Percentiles rank a stretch among this genome's conserved stretches.
Evolutionary conservation across 2,888 invertebrate genomes (phyloP).

Genomic region (Copidosoma aretas): DNA sequence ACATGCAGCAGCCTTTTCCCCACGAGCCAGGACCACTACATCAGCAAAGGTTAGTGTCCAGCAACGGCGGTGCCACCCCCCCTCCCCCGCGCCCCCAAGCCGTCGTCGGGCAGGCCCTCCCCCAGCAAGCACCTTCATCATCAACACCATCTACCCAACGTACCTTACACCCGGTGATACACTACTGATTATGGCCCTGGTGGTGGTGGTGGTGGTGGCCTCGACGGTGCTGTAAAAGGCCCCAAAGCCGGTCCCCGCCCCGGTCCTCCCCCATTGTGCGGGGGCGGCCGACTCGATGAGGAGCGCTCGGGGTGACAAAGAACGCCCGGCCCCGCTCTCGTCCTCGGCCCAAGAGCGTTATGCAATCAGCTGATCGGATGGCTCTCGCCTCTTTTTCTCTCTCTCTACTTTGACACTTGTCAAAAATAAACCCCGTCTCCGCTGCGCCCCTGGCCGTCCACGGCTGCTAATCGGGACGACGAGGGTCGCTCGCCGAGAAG

Average conservation of each 20-base stretch:
- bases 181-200: too few relatives aligned
- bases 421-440: constrained; percentile 53
- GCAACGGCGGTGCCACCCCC: too few relatives aligned
- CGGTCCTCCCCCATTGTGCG: neutral
- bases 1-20: constrained; percentile 61
- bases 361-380: constrained; percentile 62
- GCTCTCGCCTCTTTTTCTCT: too few relatives aligned
- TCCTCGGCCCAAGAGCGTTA: constrained; percentile 52
- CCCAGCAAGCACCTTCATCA: neutral
- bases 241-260: neutral
- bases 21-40: constrained; percentile 60
- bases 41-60: constrained; percentile 61
- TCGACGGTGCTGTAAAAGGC: too few relatives aligned
- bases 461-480: neutral
- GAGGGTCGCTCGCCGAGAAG: neutral
- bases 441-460: constrained; percentile 29
- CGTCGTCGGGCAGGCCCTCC: neutral
- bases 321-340: constrained; percentile 6
- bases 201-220: too few relatives aligned
- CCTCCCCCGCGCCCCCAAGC: neutral
- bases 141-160: too few relatives aligned
- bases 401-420: constrained; percentile 63
- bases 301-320: neutral
- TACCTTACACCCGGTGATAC: too few relatives aligned
- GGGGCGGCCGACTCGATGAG: neutral